Conservation (phyloP, 2,888 invertebrate genomes). For the Prosapia bicincta region DNA sequence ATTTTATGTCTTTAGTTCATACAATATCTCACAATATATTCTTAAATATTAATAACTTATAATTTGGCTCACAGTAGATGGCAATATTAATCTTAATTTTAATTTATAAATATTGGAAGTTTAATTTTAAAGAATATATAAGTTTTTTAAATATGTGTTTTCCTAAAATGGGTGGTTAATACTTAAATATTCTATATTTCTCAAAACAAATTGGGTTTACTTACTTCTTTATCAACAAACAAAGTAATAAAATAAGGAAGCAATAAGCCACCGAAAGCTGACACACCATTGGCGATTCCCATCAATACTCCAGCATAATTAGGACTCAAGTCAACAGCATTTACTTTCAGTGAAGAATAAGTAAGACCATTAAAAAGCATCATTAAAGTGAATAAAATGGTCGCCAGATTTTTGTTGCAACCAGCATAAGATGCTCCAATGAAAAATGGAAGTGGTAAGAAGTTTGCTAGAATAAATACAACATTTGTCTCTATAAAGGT, state of each 20-base stretch:
- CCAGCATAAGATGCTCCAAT: conserved; percentile 4
- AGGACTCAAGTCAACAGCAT: background rate
- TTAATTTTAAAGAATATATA: too few species aligned
- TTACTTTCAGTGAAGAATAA: conserved; percentile 4
- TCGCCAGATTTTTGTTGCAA: background rate
- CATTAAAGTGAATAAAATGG: conserved; percentile 11
- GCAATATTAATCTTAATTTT: too few species aligned
- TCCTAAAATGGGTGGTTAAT: too few species aligned
- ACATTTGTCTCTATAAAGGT: too few species aligned
- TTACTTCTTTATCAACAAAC: background rate
- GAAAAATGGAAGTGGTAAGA: background rate
- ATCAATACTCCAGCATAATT: background rate
- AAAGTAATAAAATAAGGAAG: background rate
- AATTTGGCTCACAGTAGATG: too few species aligned
- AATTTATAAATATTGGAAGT: too few species aligned
- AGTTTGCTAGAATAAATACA: background rate
- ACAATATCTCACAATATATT: too few species aligned
- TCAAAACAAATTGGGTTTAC: too few species aligned
- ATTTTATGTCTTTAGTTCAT: too few species aligned
- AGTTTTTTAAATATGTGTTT: too few species aligned
- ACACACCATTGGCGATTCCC: background rate
- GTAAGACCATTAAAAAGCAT: conserved; percentile 22
- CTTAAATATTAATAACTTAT: too few species aligned
- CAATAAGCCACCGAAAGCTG: background rate
- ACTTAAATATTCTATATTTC: too few species aligned